Percentiles rank a stretch among this genome's conserved stretches.
Conservation (phyloP, 2,888 invertebrate species). For the Girardia tigrina region DNA sequence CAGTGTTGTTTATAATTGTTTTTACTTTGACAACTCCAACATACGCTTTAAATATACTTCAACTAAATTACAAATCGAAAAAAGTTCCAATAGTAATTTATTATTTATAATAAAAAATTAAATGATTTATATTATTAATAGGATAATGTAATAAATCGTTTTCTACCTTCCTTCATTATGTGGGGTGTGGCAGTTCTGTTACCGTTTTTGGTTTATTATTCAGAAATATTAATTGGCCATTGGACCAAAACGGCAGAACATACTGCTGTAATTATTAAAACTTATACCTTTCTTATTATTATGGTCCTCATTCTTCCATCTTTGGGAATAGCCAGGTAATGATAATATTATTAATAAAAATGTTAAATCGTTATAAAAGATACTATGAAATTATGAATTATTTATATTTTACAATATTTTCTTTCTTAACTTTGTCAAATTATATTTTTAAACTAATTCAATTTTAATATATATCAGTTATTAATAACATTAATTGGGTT, state of each 20-base stretch:
- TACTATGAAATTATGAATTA: too few relatives aligned
- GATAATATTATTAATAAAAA: too few relatives aligned
- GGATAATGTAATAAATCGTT: conserved; percentile 57
- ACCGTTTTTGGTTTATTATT: conserved; percentile 75
- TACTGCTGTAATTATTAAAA: conserved; percentile 80
- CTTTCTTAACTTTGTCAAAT: too few relatives aligned
- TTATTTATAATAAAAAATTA: background rate
- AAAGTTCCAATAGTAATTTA: background rate
- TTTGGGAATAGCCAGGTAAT: conserved; percentile 58
- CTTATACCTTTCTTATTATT: conserved; percentile 71
- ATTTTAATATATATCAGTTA: too few relatives aligned
- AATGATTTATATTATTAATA: background rate
- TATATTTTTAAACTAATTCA: too few relatives aligned
- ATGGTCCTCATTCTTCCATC: conserved; percentile 88
- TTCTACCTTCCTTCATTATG: conserved; percentile 72
- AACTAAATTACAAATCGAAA: conserved; percentile 36
- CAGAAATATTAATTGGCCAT: conserved; percentile 76
- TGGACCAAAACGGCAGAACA: conserved; percentile 80
- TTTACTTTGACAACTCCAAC: conserved; percentile 86
- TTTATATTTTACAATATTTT: too few relatives aligned
- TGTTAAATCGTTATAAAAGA: too few relatives aligned
- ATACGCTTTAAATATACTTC: conserved; percentile 60
- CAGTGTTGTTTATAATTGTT: conserved; percentile 63
- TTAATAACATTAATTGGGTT: too few relatives aligned
- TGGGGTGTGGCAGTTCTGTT: conserved; percentile 74